Base-by-base conservation (phyloP, 2,113 vertebrate genomes). In the Seriola rivoliana region DNA sequence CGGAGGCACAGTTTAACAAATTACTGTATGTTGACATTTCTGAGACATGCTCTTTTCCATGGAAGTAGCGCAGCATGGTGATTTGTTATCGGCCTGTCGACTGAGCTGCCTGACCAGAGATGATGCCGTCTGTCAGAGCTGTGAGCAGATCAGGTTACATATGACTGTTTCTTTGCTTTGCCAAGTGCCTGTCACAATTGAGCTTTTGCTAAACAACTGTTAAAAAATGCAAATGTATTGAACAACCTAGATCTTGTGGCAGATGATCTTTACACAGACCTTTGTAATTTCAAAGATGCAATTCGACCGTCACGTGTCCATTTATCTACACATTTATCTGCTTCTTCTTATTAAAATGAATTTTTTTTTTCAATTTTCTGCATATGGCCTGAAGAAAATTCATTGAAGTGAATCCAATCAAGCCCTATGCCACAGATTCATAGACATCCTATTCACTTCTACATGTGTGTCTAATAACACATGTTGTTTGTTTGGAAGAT, bases 21-120 rank as follows among this genome's bases (percentile, higher is more conserved):
- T 81, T 40, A 71, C 58, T 57, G 25, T 38, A 68, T 73, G 71
- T 40, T 92, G 82, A 85, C 84, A 90, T 88, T 91, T 84, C 52
- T 71, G 75, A 80, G 66, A 68, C 62, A 50, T 73, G 81, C 70
- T 85, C 70, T 80, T 82, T 88, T 81, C 75, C 46, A 59, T 59
- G 21, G 32, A 81, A 86, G 74, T 71, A 50, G 13, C 70, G 58
- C 14, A 44, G 38, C 46, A 34, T n/a, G 46, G 60, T 54, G 71
- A 81, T 90, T 87, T 90, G 76, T 75, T 89, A 87, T 88, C 88
- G 70, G 54, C 52, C 75, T 48, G 81, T 87, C 71, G 55, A 54
- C 64, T 80, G 55, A 91, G 83, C 83, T 89, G 91, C 83, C 86
- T 70, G 71, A 82, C 36, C 23, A 64, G 60, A 80, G 85, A 82